A percentile compares a stretch with the other conserved stretches of the same genome.
Evolutionary conservation across 2,888 invertebrate species (phyloP).

Genomic region (Lasioglossum lativentre): DNA sequence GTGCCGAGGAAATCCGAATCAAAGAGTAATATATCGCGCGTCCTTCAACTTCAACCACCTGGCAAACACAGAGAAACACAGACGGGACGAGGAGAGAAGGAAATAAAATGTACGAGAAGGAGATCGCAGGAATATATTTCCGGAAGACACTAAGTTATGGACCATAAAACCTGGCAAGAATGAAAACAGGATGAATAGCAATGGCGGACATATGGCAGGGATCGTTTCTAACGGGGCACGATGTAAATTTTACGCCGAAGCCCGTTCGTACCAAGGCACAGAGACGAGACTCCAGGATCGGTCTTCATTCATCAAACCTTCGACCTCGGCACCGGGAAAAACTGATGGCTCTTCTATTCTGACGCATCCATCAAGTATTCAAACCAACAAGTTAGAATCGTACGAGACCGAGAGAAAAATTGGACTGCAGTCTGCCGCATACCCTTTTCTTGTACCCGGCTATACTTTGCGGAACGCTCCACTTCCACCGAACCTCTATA

Average conservation of each 20-base stretch:
- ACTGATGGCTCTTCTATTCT: slow-evolving; percentile 48
- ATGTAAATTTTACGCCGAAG: slow-evolving; percentile 63
- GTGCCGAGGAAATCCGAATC: slow-evolving; percentile 27
- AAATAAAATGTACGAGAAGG: slow-evolving; percentile 19
- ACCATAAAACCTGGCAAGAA: slow-evolving; percentile 42
- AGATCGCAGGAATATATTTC: slow-evolving; percentile 12
- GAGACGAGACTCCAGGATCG: slow-evolving; percentile 64
- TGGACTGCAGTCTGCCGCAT: slow-evolving; percentile 51
- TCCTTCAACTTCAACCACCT: not conserved
- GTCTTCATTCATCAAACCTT: slow-evolving; percentile 72
- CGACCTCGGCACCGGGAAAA: slow-evolving; percentile 52
- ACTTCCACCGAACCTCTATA: slow-evolving; percentile 35
- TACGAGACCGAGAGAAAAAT: slow-evolving; percentile 53
- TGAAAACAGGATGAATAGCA: slow-evolving; percentile 45
- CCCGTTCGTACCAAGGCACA: slow-evolving; percentile 24
- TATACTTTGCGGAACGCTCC: slow-evolving; percentile 36
- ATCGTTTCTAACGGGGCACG: slow-evolving; percentile 38
- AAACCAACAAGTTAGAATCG: slow-evolving; percentile 68
- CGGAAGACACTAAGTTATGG: slow-evolving; percentile 62
- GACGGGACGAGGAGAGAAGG: not conserved
- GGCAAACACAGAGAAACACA: not conserved
- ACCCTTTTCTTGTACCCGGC: slow-evolving; percentile 41
- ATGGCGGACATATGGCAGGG: slow-evolving; percentile 48
- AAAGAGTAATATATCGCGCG: slow-evolving; percentile 36
- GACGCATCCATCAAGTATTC: slow-evolving; percentile 69